Evolutionary conservation across 2,797 vertebrate genomes (phyloP), one percentile per base, ranked within the genome.

Genomic region (Chaetodon trifasciatus): DNA sequence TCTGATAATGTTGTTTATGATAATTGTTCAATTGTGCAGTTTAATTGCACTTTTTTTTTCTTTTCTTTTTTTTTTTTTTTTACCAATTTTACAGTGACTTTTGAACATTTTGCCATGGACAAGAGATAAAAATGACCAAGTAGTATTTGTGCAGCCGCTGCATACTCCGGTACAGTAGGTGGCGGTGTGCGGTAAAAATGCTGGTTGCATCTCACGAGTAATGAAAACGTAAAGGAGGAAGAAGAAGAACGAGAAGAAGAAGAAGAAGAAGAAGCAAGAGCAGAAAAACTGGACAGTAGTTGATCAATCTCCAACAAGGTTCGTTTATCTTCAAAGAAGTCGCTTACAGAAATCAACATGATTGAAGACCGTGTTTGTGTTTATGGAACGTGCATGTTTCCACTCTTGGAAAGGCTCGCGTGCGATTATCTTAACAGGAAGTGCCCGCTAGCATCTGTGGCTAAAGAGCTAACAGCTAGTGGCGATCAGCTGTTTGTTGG

Each of bases 381-480:
- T 28, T 65, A 16, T 23, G 44, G 42, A 66, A 44, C 21, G 21
- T 23, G 8, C 6, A 0, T 42, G 47, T 58, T 8, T 64, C 10
- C 17, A 5, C 12, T 5, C 0, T 1, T 21, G 28, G 3, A 6
- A 10, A 28, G 1, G 17, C 67, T 62, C 35, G n/a, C 6, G 1
- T 5, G 50, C 10, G 5, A 40, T 6, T 56, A 0, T 9, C 0
- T 17, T 1, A 40, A 13, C 57, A 46, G 62, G 40, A 69, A 75
- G 57, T 32, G 11, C 2, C 35, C 24, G 49, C 13, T 83, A 76
- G 61, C 73, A 37, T 76, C 28, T 24, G 37, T 49, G 16, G 77
- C 82, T 65, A 56, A 6, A 1, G 8, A 13, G 78, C 81, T 86
- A 79, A 49, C 52, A 23, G 65, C 50, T 63, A 50, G 9, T 1